Conservation (phyloP, 1,140 invertebrate species). For the Hypsibius dujardini region DNA sequence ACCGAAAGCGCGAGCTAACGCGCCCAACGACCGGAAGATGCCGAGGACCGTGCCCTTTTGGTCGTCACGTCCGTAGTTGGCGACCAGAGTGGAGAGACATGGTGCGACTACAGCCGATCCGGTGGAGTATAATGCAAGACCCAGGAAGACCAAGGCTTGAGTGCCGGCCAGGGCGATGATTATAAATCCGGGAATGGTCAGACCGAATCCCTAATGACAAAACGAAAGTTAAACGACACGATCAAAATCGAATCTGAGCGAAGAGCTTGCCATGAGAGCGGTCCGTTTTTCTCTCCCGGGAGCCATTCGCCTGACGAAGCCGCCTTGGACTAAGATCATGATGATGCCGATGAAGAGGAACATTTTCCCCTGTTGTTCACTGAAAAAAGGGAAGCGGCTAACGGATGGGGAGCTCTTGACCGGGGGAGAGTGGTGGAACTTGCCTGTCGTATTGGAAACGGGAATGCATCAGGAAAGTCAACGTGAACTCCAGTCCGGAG, state of each 20-base stretch:
- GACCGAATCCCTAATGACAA: slow-evolving; percentile 49
- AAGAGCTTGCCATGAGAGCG: slow-evolving; percentile 42
- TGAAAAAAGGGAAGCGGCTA: slow-evolving; percentile 28
- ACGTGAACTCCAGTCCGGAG: slow-evolving; percentile 88
- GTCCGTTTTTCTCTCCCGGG: slow-evolving; percentile 52
- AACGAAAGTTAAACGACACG: slow-evolving; percentile 6
- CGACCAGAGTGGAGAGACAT: slow-evolving; percentile 73
- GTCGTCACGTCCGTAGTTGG: slow-evolving; percentile 51
- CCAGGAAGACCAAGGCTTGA: slow-evolving; percentile 47
- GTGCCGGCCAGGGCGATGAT: slow-evolving; percentile 55
- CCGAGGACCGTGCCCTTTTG: slow-evolving; percentile 83
- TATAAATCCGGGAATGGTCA: slow-evolving; percentile 72
- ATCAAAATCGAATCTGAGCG: not conserved
- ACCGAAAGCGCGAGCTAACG: slow-evolving; percentile 73
- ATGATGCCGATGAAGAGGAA: slow-evolving; percentile 77
- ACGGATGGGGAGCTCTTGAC: slow-evolving; percentile 7
- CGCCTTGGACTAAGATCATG: slow-evolving; percentile 84
- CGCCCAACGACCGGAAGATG: slow-evolving; percentile 77
- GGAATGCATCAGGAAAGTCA: slow-evolving; percentile 88
- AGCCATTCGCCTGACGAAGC: slow-evolving; percentile 60
- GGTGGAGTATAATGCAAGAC: slow-evolving; percentile 68
- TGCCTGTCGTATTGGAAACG: slow-evolving; percentile 61
- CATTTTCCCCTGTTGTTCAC: slow-evolving; percentile 94
- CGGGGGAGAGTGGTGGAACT: slow-evolving; percentile 6
- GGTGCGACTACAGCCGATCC: slow-evolving; percentile 89